Base-by-base conservation (phyloP, 2,113 vertebrate genomes). In the Anthoscopus minutus region DNA sequence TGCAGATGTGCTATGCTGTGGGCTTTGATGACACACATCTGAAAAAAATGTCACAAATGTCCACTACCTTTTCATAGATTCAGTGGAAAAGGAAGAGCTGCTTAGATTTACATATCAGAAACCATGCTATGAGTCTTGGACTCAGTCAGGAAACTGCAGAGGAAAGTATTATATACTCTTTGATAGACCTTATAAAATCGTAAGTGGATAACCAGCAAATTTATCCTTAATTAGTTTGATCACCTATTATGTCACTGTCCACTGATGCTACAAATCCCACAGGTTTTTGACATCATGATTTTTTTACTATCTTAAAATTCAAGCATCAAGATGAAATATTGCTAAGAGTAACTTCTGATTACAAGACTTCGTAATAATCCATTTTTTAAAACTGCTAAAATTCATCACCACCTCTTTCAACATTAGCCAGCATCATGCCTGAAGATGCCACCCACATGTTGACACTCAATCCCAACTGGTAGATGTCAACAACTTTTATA, bases 51-150 rank as follows among this genome's bases (percentile, higher is more conserved):
- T 8, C 31, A 13, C 4, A 11, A 13, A 30, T 1, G 18, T 50
- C 47, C 3, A 1, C 38, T 22, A 54, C 17, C 7, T 50, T 78
- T 0, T 0, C 1, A 0, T 2, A 20, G n/a, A 19, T 16, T 22
- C 48, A 44, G 13, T 7, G 31, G 37, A 47, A 73, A 12, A 38
- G 10, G 21, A 53, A 65, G 10, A 86, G 3, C 1, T 1, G 1
- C 13, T 54, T 14, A 35, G 6, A 7, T 23, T 14, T 72, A 60
- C 7, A 4, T 25, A 61, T 45, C 30, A 27, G 64, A 83, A 61
- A 50, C 9, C 4, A 12, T 0, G 7, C 19, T n/a, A 33, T 9
- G 54, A 76, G 15, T 27, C 70, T 50, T 24, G 15, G 50, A 56
- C 30, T 42, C 44, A 37, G 30, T 28, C n/a, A 45, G 28, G n/a